phyloP scores from a whole-genome alignment of 1,140 invertebrate species.

The Whitmania pigra region DNA sequence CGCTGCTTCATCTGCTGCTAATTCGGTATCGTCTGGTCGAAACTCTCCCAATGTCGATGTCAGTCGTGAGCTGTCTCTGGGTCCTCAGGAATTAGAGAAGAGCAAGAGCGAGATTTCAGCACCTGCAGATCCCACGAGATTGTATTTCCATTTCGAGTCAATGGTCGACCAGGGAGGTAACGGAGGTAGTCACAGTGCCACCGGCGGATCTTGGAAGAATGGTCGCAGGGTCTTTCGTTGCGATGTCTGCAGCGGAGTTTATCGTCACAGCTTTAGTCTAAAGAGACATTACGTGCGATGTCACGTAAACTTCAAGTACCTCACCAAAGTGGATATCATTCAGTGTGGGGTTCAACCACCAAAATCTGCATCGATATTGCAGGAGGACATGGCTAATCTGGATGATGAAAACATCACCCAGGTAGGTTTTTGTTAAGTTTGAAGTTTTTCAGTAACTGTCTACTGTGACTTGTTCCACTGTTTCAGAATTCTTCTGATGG shows the following conservation, averaged over 20 bases:
- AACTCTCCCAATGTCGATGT: background rate
- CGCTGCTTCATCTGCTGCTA: background rate
- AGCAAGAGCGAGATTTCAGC: background rate
- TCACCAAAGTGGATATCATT: conserved; percentile 41
- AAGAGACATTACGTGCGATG: conserved; percentile 48
- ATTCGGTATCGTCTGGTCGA: background rate
- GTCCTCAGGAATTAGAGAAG: too few species aligned
- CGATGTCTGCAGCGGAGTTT: conserved; percentile 46
- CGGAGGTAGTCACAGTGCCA: background rate
- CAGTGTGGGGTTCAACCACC: conserved; percentile 35
- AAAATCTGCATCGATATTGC: background rate
- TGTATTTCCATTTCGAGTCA: conserved; percentile 32
- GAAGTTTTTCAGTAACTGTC: too few species aligned
- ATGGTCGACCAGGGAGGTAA: conserved; percentile 14
- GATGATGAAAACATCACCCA: conserved; percentile 6
- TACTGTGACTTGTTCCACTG: background rate
- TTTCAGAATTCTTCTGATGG: background rate
- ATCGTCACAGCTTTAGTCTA: conserved; percentile 47
- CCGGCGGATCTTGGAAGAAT: conserved; percentile 17
- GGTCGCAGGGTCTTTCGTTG: conserved; percentile 44
- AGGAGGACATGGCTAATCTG: background rate
- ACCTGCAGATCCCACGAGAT: background rate
- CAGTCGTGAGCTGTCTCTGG: background rate
- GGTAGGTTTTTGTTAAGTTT: background rate
- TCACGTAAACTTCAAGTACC: conserved; percentile 47